Percentiles rank a stretch among this genome's conserved stretches.
Conservation (phyloP, 35 echinoderm and acorn worm genomes). For the Holothuria glaberrima region DNA sequence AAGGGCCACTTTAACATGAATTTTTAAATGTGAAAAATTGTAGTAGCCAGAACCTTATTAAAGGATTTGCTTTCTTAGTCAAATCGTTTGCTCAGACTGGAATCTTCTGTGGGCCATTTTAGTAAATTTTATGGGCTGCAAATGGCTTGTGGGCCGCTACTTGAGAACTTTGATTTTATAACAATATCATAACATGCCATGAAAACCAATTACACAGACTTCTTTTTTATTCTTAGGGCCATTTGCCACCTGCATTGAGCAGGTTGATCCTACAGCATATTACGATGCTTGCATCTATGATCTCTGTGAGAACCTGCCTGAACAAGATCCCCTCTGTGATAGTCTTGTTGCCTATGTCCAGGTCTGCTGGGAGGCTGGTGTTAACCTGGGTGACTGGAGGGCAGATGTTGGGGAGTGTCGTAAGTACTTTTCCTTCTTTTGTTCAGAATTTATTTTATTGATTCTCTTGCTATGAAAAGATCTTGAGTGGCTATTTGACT, state of each 20-base stretch:
- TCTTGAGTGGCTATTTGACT: too few relatives aligned
- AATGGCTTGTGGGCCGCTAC: too few relatives aligned
- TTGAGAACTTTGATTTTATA: too few relatives aligned
- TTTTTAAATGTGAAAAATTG: too few relatives aligned
- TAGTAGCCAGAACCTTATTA: too few relatives aligned
- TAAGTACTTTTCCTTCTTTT: slow-evolving; percentile 45
- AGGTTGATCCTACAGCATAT: slow-evolving; percentile 65
- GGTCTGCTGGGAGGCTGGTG: slow-evolving; percentile 54
- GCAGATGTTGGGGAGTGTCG: slow-evolving; percentile 59
- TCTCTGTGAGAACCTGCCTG: slow-evolving; percentile 64
- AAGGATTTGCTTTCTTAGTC: too few relatives aligned
- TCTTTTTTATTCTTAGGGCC: slow-evolving; percentile 54
- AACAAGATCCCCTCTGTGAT: slow-evolving; percentile 69
- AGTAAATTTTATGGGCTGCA: too few relatives aligned
- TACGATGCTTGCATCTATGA: slow-evolving; percentile 80
- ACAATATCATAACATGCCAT: too few relatives aligned
- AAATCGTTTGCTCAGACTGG: too few relatives aligned
- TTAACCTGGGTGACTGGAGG: slow-evolving; percentile 61
- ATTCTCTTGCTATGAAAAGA: not conserved
- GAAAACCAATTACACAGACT: too few relatives aligned
- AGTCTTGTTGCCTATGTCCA: slow-evolving; percentile 59
- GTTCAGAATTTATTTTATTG: not conserved
- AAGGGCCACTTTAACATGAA: too few relatives aligned
- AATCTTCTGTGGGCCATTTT: too few relatives aligned
- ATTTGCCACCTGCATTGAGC: slow-evolving; percentile 73